Percentiles rank a stretch among this genome's conserved stretches.
These are phyloP conservation scores for Drosophila recens DNA, from an alignment of 2,888 invertebrate genomes.

Conservation along the genomic window DNA sequence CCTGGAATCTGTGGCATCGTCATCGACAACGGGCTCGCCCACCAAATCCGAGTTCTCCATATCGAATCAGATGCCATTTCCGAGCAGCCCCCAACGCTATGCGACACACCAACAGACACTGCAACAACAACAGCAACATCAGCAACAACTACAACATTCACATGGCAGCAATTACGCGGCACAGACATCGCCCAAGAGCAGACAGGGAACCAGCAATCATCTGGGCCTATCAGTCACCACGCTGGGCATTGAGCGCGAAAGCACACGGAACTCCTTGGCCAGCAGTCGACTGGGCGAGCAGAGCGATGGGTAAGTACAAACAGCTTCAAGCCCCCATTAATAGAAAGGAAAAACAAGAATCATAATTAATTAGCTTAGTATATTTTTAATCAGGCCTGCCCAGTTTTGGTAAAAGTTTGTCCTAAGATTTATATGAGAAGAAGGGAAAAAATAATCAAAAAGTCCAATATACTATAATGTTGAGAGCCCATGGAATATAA, in stretches of 20 bases:
- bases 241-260: conserved; percentile 65
- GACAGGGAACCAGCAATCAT: conserved; percentile 41
- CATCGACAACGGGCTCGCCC: conserved; percentile 82
- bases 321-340: conserved; percentile 6
- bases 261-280: conserved; percentile 70
- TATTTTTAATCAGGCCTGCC: not conserved
- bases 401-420: not conserved
- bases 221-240: conserved; percentile 63
- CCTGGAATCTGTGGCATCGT: conserved; percentile 89
- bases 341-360: not conserved
- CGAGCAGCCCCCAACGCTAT: conserved; percentile 72
- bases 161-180: conserved; percentile 54
- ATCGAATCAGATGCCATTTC: conserved; percentile 74
- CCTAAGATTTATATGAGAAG: too few species aligned
- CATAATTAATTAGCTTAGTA: not conserved
- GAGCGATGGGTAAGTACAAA: conserved; percentile 65
- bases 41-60: conserved; percentile 83
- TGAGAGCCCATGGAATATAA: not conserved
- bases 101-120: conserved; percentile 49
- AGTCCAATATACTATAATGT: not conserved
- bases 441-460: not conserved
- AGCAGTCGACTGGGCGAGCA: conserved; percentile 73
- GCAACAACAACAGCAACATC: conserved; percentile 46
- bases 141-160: conserved; percentile 26
- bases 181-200: conserved; percentile 55